Conservation (phyloP, 2,113 vertebrate species). For the Pygoscelis adeliae region DNA sequence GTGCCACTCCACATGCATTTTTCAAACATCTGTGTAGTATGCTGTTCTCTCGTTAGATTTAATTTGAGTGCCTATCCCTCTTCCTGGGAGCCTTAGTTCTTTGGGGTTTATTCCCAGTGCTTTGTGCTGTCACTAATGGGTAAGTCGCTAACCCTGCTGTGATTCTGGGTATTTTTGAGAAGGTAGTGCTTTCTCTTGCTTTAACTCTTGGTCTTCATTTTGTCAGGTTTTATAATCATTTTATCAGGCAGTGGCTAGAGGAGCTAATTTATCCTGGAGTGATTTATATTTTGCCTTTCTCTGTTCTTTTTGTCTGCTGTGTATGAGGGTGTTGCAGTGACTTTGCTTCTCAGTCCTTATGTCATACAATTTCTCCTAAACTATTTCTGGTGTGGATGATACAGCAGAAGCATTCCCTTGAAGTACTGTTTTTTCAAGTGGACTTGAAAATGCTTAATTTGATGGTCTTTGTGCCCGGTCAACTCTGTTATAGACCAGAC, state of each 20-base stretch:
- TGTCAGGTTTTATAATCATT: not conserved
- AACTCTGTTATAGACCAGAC: not conserved
- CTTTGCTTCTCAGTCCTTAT: not conserved
- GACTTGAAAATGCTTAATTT: not conserved
- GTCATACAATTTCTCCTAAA: not conserved
- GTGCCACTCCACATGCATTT: not conserved
- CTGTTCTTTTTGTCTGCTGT: not conserved
- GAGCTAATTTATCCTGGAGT: not conserved
- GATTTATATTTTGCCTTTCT: not conserved
- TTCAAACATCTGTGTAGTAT: not conserved
- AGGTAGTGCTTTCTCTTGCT: not conserved
- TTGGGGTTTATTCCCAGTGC: not conserved
- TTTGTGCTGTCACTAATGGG: not conserved
- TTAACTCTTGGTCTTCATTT: not conserved
- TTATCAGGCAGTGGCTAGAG: not conserved
- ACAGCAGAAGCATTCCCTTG: not conserved
- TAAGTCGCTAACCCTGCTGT: not conserved
- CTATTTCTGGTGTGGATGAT: not conserved
- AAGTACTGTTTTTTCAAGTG: not conserved
- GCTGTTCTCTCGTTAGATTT: not conserved
- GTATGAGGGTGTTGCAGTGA: not conserved
- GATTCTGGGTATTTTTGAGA: not conserved
- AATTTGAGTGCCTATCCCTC: not conserved
- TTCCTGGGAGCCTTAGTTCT: not conserved
- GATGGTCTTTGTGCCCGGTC: not conserved